Conservation (phyloP, 2,797 vertebrate species). For the Lacerta agilis region DNA sequence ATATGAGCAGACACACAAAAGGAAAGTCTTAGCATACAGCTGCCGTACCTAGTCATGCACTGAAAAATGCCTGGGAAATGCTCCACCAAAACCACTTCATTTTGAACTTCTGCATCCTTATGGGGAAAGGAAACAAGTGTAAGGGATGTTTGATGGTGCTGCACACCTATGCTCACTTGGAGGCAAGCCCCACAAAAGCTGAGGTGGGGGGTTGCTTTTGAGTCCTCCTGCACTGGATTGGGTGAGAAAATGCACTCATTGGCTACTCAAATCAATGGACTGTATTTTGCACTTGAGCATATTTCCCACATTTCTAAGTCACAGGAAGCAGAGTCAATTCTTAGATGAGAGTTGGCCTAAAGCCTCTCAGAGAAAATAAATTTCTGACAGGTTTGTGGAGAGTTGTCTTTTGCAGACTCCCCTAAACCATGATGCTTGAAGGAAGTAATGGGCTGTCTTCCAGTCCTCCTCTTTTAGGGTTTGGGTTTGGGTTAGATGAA, state of each 20-base stretch:
- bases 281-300: neutral
- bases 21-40: neutral
- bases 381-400: neutral
- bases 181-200: neutral
- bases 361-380: neutral
- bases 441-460: neutral
- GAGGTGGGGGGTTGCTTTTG: neutral
- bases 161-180: neutral
- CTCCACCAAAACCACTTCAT: neutral
- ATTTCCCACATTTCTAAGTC: accelerated
- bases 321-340: neutral
- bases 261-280: neutral
- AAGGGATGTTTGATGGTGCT: accelerated
- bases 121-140: accelerated
- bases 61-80: neutral
- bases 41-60: neutral
- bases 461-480: neutral
- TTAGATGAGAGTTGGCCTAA: neutral
- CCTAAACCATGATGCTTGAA: neutral
- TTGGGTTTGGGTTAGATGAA: too few relatives aligned
- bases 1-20: slow-evolving; percentile 10
- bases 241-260: neutral
- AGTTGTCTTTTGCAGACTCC: too few relatives aligned
- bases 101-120: neutral
- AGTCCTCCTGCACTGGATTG: neutral